Conservation (phyloP, 1,140 invertebrate species). For the Drosophila dunni region DNA sequence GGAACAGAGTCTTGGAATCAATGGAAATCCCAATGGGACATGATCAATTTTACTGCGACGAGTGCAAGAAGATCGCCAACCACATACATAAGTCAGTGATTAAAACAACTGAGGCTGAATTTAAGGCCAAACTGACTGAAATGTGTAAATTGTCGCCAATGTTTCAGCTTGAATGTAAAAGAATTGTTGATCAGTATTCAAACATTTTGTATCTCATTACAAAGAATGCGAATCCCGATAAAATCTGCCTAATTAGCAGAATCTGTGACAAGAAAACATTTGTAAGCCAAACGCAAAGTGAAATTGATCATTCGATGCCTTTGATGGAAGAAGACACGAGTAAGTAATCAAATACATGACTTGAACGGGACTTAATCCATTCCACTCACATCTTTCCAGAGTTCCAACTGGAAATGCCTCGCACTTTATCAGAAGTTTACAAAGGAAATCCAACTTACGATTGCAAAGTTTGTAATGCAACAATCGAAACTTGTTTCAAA, state of each 20-base stretch:
- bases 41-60: background rate
- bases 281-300: constrained; percentile 29
- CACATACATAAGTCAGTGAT: background rate
- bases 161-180: constrained; percentile 87
- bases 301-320: background rate
- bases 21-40: background rate
- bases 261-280: constrained; percentile 86
- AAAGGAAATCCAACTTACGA: background rate
- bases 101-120: constrained; percentile 85
- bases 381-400: background rate
- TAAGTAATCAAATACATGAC: background rate
- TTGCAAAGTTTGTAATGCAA: background rate
- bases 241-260: constrained; percentile 88
- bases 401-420: background rate
- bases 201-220: constrained; percentile 89
- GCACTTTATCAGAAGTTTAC: background rate
- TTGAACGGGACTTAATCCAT: background rate
- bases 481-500: background rate
- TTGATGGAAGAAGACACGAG: background rate
- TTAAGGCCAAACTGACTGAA: constrained; percentile 89
- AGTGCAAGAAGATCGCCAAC: constrained; percentile 1
- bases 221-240: constrained; percentile 88
- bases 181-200: constrained; percentile 91
- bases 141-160: constrained; percentile 90
- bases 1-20: background rate